Evolutionary conservation across 2,797 vertebrate genomes (phyloP).

Genomic region (Anniella stebbinsi): DNA sequence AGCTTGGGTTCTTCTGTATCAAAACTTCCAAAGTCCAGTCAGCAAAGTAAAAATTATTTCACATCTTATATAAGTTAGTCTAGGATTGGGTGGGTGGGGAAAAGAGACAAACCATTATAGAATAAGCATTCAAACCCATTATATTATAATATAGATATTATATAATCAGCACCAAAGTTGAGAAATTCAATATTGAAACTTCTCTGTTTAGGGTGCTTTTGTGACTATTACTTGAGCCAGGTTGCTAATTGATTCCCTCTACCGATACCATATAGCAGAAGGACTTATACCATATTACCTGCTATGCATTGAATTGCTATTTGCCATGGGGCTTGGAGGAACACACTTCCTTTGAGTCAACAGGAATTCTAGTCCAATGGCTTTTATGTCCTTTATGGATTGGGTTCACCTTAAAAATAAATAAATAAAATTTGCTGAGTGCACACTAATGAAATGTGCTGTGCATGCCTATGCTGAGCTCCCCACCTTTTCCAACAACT

Average conservation of each 20-base stretch:
- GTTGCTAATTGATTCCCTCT: background rate
- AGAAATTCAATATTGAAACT: background rate
- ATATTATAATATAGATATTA: background rate
- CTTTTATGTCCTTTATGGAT: too few relatives aligned
- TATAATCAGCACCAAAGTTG: background rate
- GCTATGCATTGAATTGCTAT: background rate
- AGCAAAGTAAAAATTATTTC: conserved; percentile 31
- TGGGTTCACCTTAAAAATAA: too few relatives aligned
- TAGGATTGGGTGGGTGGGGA: background rate
- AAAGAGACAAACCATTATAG: background rate
- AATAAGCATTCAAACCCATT: background rate
- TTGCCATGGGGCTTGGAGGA: background rate
- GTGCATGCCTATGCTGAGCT: too few relatives aligned
- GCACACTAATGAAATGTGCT: too few relatives aligned
- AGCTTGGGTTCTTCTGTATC: background rate
- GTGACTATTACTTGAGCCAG: background rate
- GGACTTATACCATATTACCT: background rate
- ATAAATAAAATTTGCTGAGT: too few relatives aligned
- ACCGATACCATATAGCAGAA: background rate
- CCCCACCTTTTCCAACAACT: too few relatives aligned
- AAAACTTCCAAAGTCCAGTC: conserved; percentile 18
- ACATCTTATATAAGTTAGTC: background rate
- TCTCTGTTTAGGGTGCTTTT: background rate
- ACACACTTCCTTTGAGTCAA: background rate
- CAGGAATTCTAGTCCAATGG: background rate